A percentile compares a stretch with the other conserved stretches of the same genome.
phyloP scores from a whole-genome alignment of 2,888 invertebrate species.

The Acanthococcus lagerstroemiae region DNA sequence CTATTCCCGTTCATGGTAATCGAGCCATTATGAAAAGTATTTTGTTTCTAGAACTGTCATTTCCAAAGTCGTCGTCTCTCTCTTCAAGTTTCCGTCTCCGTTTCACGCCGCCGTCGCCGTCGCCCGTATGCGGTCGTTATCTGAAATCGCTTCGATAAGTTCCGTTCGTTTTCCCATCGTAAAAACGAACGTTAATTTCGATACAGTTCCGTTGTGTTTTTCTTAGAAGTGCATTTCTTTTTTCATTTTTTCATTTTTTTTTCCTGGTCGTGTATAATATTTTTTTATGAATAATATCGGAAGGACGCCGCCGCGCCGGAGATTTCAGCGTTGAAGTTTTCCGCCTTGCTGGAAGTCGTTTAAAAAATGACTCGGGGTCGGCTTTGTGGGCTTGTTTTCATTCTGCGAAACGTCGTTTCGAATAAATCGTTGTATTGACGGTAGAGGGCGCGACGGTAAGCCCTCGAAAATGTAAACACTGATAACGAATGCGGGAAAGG shows the following conservation, averaged over 20 bases:
- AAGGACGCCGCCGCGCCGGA: not conserved
- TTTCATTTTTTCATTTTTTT: not conserved
- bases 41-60: constrained; percentile 23
- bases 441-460: not conserved
- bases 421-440: too few relatives aligned
- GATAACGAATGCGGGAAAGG: not conserved
- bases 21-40: constrained; percentile 26
- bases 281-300: not conserved
- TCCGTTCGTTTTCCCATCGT: constrained; percentile 1
- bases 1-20: constrained; percentile 30
- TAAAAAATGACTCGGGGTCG: too few relatives aligned
- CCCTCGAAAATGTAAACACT: not conserved
- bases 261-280: not conserved
- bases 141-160: constrained; percentile 8
- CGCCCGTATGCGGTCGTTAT: not conserved
- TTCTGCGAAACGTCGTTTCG: too few relatives aligned
- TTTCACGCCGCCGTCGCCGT: not conserved
- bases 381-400: too few relatives aligned
- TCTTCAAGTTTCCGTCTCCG: not conserved
- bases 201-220: not conserved
- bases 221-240: not conserved
- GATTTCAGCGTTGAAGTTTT: not conserved
- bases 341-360: not conserved
- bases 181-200: not conserved
- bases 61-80: constrained; percentile 11